These are phyloP conservation scores for Conchocele bisecta DNA, from an alignment of 2,888 invertebrate genomes.

Conservation along the genomic window DNA sequence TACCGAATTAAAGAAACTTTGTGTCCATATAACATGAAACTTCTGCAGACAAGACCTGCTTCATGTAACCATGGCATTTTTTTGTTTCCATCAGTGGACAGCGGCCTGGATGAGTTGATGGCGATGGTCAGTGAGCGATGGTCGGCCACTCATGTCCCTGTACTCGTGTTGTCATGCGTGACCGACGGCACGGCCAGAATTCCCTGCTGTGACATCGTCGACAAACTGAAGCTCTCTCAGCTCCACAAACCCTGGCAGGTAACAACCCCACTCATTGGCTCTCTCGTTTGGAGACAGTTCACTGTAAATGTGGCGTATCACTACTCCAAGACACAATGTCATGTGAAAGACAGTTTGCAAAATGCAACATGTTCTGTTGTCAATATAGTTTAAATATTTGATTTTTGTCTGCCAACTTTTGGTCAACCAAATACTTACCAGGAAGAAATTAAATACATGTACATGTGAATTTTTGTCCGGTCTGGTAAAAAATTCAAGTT, in stretches of 20 bases:
- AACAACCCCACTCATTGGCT: too few species aligned
- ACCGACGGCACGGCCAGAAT: constrained; percentile 53
- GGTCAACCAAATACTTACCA: too few species aligned
- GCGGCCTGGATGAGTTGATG: constrained; percentile 61
- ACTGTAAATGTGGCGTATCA: too few species aligned
- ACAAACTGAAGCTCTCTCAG: constrained; percentile 66
- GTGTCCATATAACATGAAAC: neutral
- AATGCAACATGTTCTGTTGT: too few species aligned
- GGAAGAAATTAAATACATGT: too few species aligned
- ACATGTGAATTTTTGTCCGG: too few species aligned
- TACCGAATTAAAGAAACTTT: neutral
- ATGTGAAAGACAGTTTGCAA: too few species aligned
- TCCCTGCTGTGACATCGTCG: constrained; percentile 73
- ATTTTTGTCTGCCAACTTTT: too few species aligned
- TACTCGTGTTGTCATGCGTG: constrained; percentile 76
- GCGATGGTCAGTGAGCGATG: constrained; percentile 77
- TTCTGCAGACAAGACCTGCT: neutral
- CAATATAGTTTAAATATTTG: too few species aligned
- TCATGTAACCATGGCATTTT: neutral
- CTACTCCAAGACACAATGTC: too few species aligned
- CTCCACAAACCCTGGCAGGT: constrained; percentile 81
- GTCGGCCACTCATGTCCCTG: constrained; percentile 77
- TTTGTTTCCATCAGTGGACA: constrained; percentile 34
- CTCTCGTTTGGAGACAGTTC: too few species aligned
- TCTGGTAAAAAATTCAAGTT: too few species aligned